Evolutionary conservation across 1,140 invertebrate genomes (phyloP).

Genomic region (Drosophila oshimai): DNA sequence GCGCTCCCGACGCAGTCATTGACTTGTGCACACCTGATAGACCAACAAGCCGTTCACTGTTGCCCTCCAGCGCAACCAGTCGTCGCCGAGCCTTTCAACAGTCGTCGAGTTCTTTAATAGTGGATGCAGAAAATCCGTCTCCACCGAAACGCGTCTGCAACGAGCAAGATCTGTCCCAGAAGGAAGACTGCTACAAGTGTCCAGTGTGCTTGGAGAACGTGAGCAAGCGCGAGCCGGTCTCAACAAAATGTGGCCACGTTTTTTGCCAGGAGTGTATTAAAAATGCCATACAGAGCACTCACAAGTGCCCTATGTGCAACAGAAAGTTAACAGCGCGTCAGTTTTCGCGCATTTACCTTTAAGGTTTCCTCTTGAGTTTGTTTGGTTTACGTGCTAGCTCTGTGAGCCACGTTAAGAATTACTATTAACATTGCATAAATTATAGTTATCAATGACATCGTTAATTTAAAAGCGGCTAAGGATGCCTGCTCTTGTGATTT

Average conservation of each 20-base stretch:
- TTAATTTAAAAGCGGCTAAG: background rate
- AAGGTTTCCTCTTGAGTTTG: background rate
- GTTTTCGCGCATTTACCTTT: conserved; percentile 49
- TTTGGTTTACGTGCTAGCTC: too few species aligned
- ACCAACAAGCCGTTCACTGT: background rate
- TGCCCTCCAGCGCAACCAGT: background rate
- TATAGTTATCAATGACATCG: too few species aligned
- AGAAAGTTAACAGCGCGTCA: conserved; percentile 30
- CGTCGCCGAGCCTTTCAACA: background rate
- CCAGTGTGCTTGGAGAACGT: conserved; percentile 55
- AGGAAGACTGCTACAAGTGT: conserved; percentile 42
- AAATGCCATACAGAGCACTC: conserved; percentile 8
- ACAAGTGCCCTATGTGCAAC: conserved; percentile 62
- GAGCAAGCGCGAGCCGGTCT: conserved; percentile 13
- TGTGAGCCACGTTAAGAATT: background rate
- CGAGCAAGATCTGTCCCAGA: background rate
- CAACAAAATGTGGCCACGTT: conserved; percentile 60
- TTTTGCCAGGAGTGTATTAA: conserved; percentile 52
- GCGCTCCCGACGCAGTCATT: conserved; percentile 19
- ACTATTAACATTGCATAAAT: background rate
- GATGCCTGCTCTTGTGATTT: background rate
- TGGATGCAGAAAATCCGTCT: conserved; percentile 1
- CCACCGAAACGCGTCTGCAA: conserved; percentile 8
- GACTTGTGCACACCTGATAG: conserved; percentile 32
- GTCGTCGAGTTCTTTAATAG: background rate